A percentile compares a stretch with the other conserved stretches of the same genome.
These are phyloP conservation scores for Myotis brandtii DNA, from an alignment of 2,113 vertebrate species.

Conservation along the genomic window DNA sequence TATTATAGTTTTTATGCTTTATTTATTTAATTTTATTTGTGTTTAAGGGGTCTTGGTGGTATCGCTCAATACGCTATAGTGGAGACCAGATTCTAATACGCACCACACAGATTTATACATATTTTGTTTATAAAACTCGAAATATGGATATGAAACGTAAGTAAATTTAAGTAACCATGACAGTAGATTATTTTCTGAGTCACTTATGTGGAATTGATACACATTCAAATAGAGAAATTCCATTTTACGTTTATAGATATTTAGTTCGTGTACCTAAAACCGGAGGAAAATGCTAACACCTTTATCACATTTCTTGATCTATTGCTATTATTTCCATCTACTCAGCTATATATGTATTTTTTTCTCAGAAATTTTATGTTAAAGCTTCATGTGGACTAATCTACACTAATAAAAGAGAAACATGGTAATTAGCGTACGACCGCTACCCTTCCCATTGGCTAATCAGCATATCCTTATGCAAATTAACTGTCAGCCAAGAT, in stretches of 20 bases:
- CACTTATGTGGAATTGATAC: slow-evolving; percentile 12
- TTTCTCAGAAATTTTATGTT: background rate
- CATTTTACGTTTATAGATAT: background rate
- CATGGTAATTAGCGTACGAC: no score
- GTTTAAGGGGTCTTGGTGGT: slow-evolving; percentile 98
- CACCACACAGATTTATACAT: slow-evolving; percentile 98
- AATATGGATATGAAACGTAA: slow-evolving; percentile 99
- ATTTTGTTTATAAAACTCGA: slow-evolving; percentile 98
- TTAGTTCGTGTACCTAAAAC: slow-evolving; percentile 38
- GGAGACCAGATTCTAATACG: slow-evolving; percentile 99
- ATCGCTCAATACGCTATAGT: slow-evolving; percentile 98
- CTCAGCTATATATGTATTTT: background rate
- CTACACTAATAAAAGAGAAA: no score
- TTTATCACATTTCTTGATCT: slow-evolving; percentile 50
- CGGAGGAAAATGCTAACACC: background rate
- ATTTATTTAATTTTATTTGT: slow-evolving; percentile 63
- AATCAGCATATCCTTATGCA: no score
- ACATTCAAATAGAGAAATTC: slow-evolving; percentile 33
- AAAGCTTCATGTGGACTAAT: background rate
- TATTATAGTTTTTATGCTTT: slow-evolving; percentile 33
- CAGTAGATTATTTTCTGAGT: slow-evolving; percentile 41
- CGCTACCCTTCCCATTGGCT: no score
- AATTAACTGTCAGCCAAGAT: no score
- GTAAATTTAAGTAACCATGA: slow-evolving; percentile 79
- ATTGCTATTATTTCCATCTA: background rate